phyloP scores from a whole-genome alignment of 2,113 vertebrate species.

The Anser cygnoides region DNA sequence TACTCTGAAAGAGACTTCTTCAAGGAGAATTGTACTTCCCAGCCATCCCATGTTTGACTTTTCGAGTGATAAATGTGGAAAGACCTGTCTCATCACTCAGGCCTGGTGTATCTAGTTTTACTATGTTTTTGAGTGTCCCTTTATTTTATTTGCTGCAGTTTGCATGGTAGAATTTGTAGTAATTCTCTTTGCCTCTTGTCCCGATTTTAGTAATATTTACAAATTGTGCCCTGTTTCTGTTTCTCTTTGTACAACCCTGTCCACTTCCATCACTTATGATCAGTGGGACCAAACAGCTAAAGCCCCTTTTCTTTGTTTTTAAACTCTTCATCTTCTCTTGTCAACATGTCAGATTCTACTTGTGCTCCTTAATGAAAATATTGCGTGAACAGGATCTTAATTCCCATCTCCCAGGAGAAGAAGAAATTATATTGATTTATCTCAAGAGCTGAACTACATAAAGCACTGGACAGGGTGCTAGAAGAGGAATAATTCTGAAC shows the following conservation, averaged over 20 bases:
- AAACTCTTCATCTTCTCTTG: background rate
- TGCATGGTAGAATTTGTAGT: background rate
- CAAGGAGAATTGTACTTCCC: background rate
- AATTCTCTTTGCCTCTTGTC: background rate
- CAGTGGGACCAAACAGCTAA: background rate
- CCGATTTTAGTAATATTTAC: background rate
- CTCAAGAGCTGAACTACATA: background rate
- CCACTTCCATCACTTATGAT: background rate
- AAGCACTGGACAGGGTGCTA: background rate
- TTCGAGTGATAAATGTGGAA: background rate
- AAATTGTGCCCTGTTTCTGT: background rate
- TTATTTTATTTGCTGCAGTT: background rate
- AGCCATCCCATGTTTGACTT: background rate
- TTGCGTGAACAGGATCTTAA: background rate
- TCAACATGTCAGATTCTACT: background rate
- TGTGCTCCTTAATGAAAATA: background rate
- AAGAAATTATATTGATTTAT: background rate
- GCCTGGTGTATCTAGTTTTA: background rate
- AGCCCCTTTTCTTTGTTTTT: background rate
- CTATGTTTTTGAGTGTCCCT: background rate
- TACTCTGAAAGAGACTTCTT: background rate
- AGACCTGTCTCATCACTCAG: background rate
- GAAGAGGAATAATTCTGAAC: background rate
- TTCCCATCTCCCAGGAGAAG: background rate
- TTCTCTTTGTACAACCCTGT: background rate